Conservation (phyloP, 1,140 invertebrate species). For the Atta colombica region DNA sequence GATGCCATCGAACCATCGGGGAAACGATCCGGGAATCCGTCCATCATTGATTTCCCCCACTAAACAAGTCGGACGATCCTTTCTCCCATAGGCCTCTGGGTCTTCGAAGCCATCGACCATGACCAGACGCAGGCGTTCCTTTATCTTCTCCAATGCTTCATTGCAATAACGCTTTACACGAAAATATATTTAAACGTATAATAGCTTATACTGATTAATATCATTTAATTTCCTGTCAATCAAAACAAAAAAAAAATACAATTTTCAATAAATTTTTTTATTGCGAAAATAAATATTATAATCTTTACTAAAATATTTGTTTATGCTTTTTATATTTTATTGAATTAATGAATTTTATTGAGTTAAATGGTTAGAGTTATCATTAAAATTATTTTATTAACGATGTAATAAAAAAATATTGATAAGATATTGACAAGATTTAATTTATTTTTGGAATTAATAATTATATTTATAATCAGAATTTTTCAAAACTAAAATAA, state of each 20-base stretch:
- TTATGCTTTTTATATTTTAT: not conserved
- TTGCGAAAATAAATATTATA: not conserved
- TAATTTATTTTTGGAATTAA: not conserved
- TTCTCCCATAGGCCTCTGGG: slow-evolving; percentile 66
- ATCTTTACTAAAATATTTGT: not conserved
- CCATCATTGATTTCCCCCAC: slow-evolving; percentile 81
- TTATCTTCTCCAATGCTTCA: slow-evolving; percentile 40
- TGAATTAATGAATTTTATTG: not conserved
- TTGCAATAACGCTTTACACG: slow-evolving; percentile 42
- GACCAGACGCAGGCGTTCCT: slow-evolving; percentile 41
- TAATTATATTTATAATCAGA: slow-evolving; percentile 5
- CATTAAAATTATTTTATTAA: not conserved
- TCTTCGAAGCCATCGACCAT: slow-evolving; percentile 59
- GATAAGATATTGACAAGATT: not conserved
- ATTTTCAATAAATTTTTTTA: slow-evolving; percentile 4
- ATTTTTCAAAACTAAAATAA: slow-evolving; percentile 7
- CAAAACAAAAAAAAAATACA: not conserved
- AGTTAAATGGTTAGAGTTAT: slow-evolving; percentile 8
- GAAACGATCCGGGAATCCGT: slow-evolving; percentile 77
- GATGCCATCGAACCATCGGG: slow-evolving; percentile 74
- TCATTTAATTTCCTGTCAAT: slow-evolving; percentile 40
- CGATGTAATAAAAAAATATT: not conserved
- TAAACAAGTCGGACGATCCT: slow-evolving; percentile 69
- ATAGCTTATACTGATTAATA: slow-evolving; percentile 35
- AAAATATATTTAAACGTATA: slow-evolving; percentile 44